phyloP scores from a whole-genome alignment of 2,113 vertebrate genomes.

The Alethe diademata region DNA sequence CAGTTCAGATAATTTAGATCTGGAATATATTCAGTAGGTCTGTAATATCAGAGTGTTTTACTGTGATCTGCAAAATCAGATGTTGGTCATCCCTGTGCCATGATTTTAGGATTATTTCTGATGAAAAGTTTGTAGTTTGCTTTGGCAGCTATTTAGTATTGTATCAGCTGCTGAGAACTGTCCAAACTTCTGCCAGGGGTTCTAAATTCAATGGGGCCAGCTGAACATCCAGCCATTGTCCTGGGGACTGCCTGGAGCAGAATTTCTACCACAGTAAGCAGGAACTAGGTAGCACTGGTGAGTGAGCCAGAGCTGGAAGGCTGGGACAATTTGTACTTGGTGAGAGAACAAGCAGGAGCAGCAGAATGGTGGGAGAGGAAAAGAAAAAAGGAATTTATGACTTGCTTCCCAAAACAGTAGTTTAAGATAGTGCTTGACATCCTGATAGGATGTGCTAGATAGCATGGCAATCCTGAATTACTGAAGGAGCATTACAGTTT shows the following conservation, averaged over 20 bases:
- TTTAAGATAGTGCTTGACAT: background rate
- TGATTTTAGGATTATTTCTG: background rate
- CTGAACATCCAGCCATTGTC: fast-evolving
- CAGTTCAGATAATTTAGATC: background rate
- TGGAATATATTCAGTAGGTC: background rate
- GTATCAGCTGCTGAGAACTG: background rate
- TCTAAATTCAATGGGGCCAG: background rate
- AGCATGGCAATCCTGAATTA: background rate
- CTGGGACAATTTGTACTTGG: background rate
- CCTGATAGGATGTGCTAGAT: background rate
- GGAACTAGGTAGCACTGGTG: background rate
- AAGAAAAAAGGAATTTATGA: background rate
- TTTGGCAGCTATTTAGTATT: background rate
- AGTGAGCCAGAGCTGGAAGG: background rate
- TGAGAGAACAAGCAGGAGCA: background rate
- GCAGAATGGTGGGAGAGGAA: background rate
- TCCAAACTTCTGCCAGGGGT: background rate
- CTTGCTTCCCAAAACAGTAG: background rate
- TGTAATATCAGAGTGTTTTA: background rate
- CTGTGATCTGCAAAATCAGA: background rate
- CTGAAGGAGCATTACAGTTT: background rate
- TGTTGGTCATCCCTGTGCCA: background rate
- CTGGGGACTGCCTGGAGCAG: background rate
- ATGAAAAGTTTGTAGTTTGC: background rate
- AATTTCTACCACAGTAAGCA: background rate